Base-by-base conservation (phyloP, 2,797 vertebrate genomes). In the Myotis findleyi region DNA sequence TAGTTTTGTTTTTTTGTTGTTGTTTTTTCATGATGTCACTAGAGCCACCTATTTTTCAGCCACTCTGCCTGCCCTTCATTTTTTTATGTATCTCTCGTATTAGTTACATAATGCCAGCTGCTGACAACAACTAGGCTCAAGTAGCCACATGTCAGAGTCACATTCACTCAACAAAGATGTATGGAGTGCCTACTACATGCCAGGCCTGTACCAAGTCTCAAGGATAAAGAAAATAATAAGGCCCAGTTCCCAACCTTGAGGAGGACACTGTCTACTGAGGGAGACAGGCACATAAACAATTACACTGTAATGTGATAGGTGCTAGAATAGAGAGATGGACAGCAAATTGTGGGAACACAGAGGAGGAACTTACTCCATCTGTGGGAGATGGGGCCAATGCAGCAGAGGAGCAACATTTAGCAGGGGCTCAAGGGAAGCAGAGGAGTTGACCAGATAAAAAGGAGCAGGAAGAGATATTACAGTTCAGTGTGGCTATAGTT, bases 61-160 rank as follows among this genome's bases (percentile, higher is more conserved):
- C 87, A 87, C 36, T 84, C 83, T 95, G 91, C 51, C 89, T 91
- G 83, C 89, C 83, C 84, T 95, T 96, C 62, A 57, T 96, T 93
- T 96, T 96, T 96, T 93, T 93, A 93, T 94, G 64, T 85, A 59
- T 94, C 93, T 91, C 83, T 95, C 75, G n/a, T 51, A 89, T 91
- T 84, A 96, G 93, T 91, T 84, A 97, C 95, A 87, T 94, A 82
- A 94, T 51, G 20, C 93, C 89, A 96, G 79, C 93, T 95, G 86
- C 77, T 97, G 86, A 92, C 82, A 92, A 69, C 1, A 4, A 91
- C 79, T 0, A 0, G 71, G 53, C 93, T 94, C 75, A 80, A 92
- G 27, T 75, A 41, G 64, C 73, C 84, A 91, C 80, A 84, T 69
- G 91, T 80, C 91, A 84, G 73, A 93, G 41, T 93, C 89, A 89